Base-by-base conservation (phyloP, 2,797 vertebrate genomes). In the Centropyge bicolor region DNA sequence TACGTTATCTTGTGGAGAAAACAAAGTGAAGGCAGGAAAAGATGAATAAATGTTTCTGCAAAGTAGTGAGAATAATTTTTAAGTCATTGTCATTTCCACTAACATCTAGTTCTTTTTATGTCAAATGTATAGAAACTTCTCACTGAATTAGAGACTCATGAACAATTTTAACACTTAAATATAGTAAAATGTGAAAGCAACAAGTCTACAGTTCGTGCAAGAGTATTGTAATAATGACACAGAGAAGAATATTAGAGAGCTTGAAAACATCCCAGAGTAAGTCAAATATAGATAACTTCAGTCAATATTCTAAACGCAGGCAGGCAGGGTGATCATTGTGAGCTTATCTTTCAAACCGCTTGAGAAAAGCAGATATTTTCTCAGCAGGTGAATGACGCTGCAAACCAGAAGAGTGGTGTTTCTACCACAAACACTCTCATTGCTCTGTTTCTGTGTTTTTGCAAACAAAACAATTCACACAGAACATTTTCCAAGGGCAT, bases 261-360 rank as follows among this genome's bases (percentile, higher is more conserved):
- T 31, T 31, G 54, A 79, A 61, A 61, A 57, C 55, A 60, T 24
- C 1, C 6, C 14, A 14, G 4, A 13, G 2, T 51, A 70, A 78
- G 60, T 51, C n/a, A 83, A 70, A 76, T 63, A 79, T 4, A 65
- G 41, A 71, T 17, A 40, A 49, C 20, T 6, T 63, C 63, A 82
- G 65, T 84, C 71, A 81, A 88, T 74, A 69, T 1, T 43, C 27
- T 4, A 48, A 11, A 45, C 35, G 0, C 0, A 59, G 38, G 41
- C 3, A 3, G 5, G 1, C 59, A 55, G 1, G 10, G 24, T 69
- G 60, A 61, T 73, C 20, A 71, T 76, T 74, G 62, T 56, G 48
- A 64, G 81, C 71, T 86, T 86, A 83, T 82, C 75, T 55, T 46
- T 54, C 8, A 62, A 48, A 51, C 13, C 0, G 2, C 64, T 10